Conservation (phyloP, 2,113 vertebrate species). For the Melanotaenia duboulayi region DNA sequence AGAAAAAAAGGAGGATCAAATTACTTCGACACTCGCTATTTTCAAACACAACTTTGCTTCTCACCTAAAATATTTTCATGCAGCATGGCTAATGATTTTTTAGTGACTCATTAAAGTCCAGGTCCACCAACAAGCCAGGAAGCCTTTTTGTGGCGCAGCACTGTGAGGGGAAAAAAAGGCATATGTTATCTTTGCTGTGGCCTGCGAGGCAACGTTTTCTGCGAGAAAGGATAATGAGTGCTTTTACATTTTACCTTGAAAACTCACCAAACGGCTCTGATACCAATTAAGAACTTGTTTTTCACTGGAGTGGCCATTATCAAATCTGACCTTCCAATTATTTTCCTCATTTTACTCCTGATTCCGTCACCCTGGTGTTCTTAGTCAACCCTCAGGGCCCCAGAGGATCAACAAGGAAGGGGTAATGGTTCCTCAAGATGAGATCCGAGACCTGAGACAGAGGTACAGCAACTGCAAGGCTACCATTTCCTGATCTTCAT, state of each 20-base stretch:
- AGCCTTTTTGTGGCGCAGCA: slow-evolving; percentile 43
- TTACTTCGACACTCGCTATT: slow-evolving; percentile 54
- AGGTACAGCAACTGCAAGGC: not conserved
- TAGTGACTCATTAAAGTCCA: slow-evolving; percentile 75
- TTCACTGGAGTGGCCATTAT: slow-evolving; percentile 81
- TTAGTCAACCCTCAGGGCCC: slow-evolving; percentile 54
- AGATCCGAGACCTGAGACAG: slow-evolving; percentile 38
- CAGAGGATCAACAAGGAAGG: slow-evolving; percentile 65
- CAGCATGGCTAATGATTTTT: slow-evolving; percentile 64
- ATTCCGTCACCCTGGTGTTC: slow-evolving; percentile 73
- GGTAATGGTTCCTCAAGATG: slow-evolving; percentile 67
- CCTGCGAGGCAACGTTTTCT: slow-evolving; percentile 42
- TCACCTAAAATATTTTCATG: slow-evolving; percentile 43
- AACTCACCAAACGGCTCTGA: slow-evolving; percentile 76
- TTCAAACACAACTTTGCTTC: slow-evolving; percentile 36
- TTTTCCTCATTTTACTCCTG: slow-evolving; percentile 79
- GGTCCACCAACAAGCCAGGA: slow-evolving; percentile 49
- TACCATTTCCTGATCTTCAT: not conserved
- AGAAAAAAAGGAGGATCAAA: slow-evolving; percentile 22
- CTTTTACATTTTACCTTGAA: slow-evolving; percentile 85
- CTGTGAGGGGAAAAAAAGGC: slow-evolving; percentile 35
- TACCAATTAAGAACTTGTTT: slow-evolving; percentile 83
- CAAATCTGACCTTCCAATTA: slow-evolving; percentile 85
- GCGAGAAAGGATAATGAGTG: slow-evolving; percentile 80
- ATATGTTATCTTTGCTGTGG: slow-evolving; percentile 45